phyloP scores from a whole-genome alignment of 2,797 vertebrate genomes.

The Thamnophis elegans region DNA sequence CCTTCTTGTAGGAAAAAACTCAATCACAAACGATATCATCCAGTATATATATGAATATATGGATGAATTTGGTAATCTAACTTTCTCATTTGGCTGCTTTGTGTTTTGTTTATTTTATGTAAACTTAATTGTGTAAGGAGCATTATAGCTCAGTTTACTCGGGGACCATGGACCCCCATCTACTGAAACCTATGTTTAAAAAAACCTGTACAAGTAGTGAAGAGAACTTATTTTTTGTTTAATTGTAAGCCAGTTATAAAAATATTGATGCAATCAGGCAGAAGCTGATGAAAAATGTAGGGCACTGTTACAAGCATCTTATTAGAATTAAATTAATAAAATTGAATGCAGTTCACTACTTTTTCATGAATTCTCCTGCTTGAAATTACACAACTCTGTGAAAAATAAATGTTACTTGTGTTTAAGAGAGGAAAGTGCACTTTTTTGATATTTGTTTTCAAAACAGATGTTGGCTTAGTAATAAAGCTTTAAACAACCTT shows the following conservation, averaged over 20 bases:
- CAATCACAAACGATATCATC: constrained; percentile 88
- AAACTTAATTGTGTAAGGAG: neutral
- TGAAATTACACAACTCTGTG: neutral
- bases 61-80: constrained; percentile 41
- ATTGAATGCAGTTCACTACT: neutral
- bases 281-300: neutral
- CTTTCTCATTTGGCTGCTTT: constrained; percentile 43
- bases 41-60: constrained; percentile 84
- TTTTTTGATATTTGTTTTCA: neutral
- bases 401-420: neutral
- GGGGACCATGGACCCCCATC: neutral
- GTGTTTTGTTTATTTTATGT: constrained; percentile 23
- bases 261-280: neutral
- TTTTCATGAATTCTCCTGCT: neutral
- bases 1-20: constrained; percentile 92
- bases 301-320: neutral
- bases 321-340: neutral
- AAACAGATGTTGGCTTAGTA: neutral
- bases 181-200: neutral
- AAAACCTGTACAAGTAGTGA: neutral
- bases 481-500: neutral
- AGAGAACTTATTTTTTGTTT: neutral
- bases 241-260: neutral
- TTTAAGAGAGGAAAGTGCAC: neutral
- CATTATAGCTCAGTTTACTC: too few relatives aligned